Conservation (phyloP, 2,113 vertebrate genomes). For the Oxygymnocypris stewartii region DNA sequence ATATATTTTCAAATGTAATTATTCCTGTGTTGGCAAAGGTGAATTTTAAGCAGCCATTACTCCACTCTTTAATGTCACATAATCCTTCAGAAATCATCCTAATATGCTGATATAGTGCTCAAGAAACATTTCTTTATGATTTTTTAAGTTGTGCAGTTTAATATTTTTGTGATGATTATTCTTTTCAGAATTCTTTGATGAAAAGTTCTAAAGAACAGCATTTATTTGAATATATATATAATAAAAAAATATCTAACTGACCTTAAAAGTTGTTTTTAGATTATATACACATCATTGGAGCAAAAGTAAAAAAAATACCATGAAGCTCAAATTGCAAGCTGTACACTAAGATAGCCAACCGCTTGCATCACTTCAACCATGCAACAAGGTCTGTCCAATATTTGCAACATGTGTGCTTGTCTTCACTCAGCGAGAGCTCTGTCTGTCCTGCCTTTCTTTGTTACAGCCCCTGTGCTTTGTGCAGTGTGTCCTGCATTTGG, state of each 20-base stretch:
- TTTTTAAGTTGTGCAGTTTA: too few relatives aligned
- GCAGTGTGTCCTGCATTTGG: constrained; percentile 35
- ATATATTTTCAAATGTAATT: too few relatives aligned
- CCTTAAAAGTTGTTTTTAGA: not conserved
- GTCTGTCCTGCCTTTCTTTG: not conserved
- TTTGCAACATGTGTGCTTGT: constrained; percentile 33
- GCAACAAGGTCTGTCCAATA: constrained; percentile 19
- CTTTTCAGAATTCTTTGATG: too few relatives aligned
- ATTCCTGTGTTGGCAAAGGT: too few relatives aligned
- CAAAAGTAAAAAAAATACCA: not conserved
- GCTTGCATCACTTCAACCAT: constrained; percentile 4
- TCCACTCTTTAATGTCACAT: not conserved
- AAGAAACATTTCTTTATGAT: too few relatives aligned
- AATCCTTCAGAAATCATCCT: not conserved
- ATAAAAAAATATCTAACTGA: not conserved
- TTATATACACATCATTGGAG: not conserved
- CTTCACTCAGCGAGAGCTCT: not conserved
- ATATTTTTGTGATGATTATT: too few relatives aligned
- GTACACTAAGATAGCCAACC: constrained; percentile 9
- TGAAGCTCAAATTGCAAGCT: not conserved
- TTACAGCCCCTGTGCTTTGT: constrained; percentile 27
- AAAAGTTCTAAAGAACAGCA: too few relatives aligned
- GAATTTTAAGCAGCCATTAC: too few relatives aligned
- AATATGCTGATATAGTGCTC: not conserved
- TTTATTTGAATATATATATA: too few relatives aligned